Evolutionary conservation across 2,888 invertebrate species (phyloP).

Genomic region (Maniola hyperantus): DNA sequence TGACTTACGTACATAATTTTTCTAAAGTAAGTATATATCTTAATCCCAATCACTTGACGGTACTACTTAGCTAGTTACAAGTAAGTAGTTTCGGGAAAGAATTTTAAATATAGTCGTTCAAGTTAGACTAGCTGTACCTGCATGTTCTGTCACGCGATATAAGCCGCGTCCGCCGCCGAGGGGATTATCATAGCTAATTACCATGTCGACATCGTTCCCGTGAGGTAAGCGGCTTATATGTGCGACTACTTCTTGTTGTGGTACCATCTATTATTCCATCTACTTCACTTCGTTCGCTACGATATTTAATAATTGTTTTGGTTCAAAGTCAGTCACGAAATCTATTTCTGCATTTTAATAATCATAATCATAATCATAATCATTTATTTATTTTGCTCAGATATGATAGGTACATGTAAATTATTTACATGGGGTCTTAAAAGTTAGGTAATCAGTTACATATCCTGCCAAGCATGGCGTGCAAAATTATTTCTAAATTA

Average conservation of each 20-base stretch:
- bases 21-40: no score
- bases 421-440: no score
- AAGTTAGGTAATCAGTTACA: no score
- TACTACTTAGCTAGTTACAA: neutral
- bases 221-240: conserved; percentile 21
- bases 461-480: no score
- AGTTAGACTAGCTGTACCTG: neutral
- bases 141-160: neutral
- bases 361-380: no score
- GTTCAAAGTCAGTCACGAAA: conserved; percentile 1
- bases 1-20: no score
- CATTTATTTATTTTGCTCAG: no score
- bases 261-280: conserved; percentile 1
- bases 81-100: neutral
- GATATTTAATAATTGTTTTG: neutral
- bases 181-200: conserved; percentile 29
- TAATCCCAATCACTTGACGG: neutral
- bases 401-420: no score
- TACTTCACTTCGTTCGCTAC: neutral
- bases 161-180: neutral
- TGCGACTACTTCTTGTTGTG: neutral
- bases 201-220: conserved; percentile 21
- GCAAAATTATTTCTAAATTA: no score
- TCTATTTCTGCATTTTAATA: conserved; percentile 9
- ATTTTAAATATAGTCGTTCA: neutral